Evolutionary conservation across 2,113 vertebrate genomes (phyloP).

Genomic region (Anhinga anhinga): DNA sequence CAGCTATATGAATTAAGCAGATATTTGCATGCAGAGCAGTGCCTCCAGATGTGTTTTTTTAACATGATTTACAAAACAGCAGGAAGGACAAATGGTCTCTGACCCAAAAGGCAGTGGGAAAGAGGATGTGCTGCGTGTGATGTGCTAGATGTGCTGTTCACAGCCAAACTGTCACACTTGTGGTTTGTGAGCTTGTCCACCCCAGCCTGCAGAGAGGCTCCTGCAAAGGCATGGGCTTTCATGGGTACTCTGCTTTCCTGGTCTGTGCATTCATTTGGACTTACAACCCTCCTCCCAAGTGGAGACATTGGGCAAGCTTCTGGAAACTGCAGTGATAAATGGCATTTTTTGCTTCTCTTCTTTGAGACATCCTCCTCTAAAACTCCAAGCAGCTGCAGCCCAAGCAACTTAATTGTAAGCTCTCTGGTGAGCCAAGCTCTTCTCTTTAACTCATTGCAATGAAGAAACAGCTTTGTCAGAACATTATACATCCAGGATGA

Average conservation of each 20-base stretch:
- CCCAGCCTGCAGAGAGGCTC: rapidly evolving
- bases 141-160: neutral
- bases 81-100: neutral
- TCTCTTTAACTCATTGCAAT: neutral
- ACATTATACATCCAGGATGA: neutral
- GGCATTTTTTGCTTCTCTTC: neutral
- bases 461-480: neutral
- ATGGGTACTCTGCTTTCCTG: neutral
- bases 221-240: neutral
- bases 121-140: neutral
- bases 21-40: neutral
- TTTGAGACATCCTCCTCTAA: neutral
- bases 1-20: neutral
- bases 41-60: neutral
- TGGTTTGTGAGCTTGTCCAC: neutral
- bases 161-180: neutral
- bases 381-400: neutral
- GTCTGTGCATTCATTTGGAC: neutral
- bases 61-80: neutral
- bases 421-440: neutral
- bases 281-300: neutral
- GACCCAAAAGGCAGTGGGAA: neutral
- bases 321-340: neutral
- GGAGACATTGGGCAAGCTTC: neutral
- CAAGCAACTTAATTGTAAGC: neutral